Percentiles rank a stretch among this genome's conserved stretches.
Conservation (phyloP, 2,888 invertebrate species). For the Meganola albula region DNA sequence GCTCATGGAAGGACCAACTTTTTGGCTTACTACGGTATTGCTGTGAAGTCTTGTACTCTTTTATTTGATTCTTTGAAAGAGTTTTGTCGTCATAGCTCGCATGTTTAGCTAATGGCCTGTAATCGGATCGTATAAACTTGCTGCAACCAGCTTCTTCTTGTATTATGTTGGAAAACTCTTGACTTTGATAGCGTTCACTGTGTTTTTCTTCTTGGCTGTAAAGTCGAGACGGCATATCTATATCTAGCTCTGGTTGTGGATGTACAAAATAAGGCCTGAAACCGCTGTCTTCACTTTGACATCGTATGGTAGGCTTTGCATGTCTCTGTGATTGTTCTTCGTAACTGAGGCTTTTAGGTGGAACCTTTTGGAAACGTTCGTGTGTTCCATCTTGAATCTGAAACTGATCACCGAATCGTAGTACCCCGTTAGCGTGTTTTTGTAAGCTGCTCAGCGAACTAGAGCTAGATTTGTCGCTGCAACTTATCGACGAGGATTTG, state of each 20-base stretch:
- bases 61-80: constrained; percentile 79
- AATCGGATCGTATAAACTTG: constrained; percentile 72
- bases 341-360: constrained; percentile 71
- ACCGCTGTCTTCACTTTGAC: constrained; percentile 79
- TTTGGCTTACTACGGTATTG: constrained; percentile 77
- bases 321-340: constrained; percentile 67
- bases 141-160: constrained; percentile 50
- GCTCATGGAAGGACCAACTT: constrained; percentile 81
- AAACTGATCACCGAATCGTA: constrained; percentile 56
- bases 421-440: constrained; percentile 60
- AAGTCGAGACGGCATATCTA: constrained; percentile 74
- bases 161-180: constrained; percentile 77
- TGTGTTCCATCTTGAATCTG: constrained; percentile 45
- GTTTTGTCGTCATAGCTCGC: constrained; percentile 82
- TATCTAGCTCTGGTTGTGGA: constrained; percentile 75
- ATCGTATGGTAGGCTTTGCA: constrained; percentile 71
- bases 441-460: constrained; percentile 71
- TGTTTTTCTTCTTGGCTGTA: constrained; percentile 80
- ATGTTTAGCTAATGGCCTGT: constrained; percentile 79
- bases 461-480: constrained; percentile 72
- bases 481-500: constrained; percentile 73
- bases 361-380: constrained; percentile 57
- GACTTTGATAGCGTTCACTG: constrained; percentile 81
- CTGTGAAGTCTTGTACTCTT: constrained; percentile 78
- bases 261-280: constrained; percentile 61